A percentile compares a stretch with the other conserved stretches of the same genome.
These are phyloP conservation scores for Mythimna pallens DNA, from an alignment of 2,888 invertebrate species.

Conservation along the genomic window DNA sequence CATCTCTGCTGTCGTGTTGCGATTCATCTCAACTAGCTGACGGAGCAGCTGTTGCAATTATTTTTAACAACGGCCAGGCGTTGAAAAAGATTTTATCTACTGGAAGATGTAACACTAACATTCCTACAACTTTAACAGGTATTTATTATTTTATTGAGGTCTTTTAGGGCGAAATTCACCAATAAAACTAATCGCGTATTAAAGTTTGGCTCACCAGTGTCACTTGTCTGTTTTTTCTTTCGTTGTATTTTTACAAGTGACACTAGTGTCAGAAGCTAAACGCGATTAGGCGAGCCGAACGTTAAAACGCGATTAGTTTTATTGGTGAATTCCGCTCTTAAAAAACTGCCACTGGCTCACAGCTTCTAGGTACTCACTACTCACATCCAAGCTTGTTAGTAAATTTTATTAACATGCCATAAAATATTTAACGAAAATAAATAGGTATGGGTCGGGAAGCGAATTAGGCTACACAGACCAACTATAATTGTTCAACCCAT, in stretches of 20 bases:
- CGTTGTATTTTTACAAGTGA: too few relatives aligned
- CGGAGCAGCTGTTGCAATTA: constrained; percentile 86
- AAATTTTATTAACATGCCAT: background rate
- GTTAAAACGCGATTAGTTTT: too few relatives aligned
- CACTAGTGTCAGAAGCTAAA: too few relatives aligned
- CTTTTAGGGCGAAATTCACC: background rate
- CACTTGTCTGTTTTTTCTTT: too few relatives aligned
- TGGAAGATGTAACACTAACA: constrained; percentile 84
- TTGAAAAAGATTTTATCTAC: constrained; percentile 82
- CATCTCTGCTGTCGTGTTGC: constrained; percentile 82
- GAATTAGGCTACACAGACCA: background rate
- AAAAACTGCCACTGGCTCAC: background rate
- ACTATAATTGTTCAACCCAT: background rate
- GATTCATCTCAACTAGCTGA: constrained; percentile 88
- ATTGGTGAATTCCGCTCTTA: too few relatives aligned
- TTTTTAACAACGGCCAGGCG: constrained; percentile 82
- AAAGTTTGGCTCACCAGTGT: too few relatives aligned
- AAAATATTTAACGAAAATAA: background rate
- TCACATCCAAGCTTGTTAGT: background rate
- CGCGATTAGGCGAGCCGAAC: too few relatives aligned
- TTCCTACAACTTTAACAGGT: constrained; percentile 85
- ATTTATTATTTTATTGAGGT: background rate
- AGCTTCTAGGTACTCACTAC: background rate
- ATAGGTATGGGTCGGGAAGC: background rate
- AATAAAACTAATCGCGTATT: too few relatives aligned